phyloP scores from a whole-genome alignment of 2,797 vertebrate genomes.

The Echiichthys vipera region DNA sequence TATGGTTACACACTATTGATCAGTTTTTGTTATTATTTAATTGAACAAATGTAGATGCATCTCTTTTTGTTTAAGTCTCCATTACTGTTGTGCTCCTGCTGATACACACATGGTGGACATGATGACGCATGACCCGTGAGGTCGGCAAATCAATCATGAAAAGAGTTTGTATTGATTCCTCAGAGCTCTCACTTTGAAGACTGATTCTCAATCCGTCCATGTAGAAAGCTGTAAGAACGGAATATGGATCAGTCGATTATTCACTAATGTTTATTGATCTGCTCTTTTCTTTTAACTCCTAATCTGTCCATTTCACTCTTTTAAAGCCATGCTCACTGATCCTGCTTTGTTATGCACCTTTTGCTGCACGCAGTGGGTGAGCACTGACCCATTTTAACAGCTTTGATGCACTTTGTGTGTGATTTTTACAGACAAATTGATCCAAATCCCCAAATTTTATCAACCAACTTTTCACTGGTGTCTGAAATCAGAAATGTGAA shows the following conservation, averaged over 20 bases:
- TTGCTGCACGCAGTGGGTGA: background rate
- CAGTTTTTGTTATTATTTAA: conserved; percentile 31
- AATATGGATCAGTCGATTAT: conserved; percentile 23
- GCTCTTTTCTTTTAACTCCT: background rate
- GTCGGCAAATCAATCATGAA: conserved; percentile 50
- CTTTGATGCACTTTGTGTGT: background rate
- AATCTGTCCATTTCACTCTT: conserved; percentile 23
- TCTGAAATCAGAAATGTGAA: background rate
- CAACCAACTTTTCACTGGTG: background rate
- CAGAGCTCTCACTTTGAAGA: conserved; percentile 36
- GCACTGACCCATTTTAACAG: background rate
- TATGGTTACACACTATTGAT: conserved; percentile 21
- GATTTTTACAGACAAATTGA: background rate
- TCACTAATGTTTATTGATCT: conserved; percentile 45
- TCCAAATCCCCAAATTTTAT: background rate
- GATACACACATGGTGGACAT: conserved; percentile 15
- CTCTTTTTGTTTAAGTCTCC: background rate
- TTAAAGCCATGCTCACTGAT: background rate
- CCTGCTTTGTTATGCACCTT: conserved; percentile 1
- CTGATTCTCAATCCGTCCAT: background rate
- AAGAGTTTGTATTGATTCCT: conserved; percentile 46
- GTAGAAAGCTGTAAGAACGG: conserved; percentile 19
- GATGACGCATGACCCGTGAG: conserved; percentile 38
- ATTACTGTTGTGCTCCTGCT: background rate
- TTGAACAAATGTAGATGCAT: conserved; percentile 11